phyloP scores from a whole-genome alignment of 2,113 vertebrate species.

The Thomomys bottae region DNA sequence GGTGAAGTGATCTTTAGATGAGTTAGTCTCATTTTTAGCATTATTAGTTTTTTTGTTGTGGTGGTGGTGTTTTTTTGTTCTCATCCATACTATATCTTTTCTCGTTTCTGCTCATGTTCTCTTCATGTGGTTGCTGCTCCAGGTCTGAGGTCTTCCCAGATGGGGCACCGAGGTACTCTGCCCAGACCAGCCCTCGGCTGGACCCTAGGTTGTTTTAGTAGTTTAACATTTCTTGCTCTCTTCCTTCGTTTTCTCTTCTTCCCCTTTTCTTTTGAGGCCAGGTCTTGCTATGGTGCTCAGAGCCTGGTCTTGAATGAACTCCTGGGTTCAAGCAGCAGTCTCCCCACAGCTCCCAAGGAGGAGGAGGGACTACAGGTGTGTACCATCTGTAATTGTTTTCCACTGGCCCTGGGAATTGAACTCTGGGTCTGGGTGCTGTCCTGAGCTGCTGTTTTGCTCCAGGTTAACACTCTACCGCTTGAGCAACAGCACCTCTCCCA shows the following conservation, averaged over 20 bases:
- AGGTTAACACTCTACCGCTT: no score
- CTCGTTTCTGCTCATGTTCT: background rate
- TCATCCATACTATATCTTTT: background rate
- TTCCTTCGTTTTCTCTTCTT: no score
- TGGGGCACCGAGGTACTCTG: no score
- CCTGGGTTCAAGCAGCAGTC: no score
- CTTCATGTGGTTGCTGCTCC: accelerated
- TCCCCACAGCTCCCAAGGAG: background rate
- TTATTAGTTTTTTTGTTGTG: background rate
- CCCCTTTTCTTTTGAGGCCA: background rate
- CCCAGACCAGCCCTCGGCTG: background rate
- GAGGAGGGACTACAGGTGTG: no score
- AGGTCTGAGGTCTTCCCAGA: accelerated
- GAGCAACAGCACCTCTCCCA: no score
- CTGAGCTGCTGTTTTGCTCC: no score
- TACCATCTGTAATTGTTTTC: no score
- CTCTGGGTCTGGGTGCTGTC: no score
- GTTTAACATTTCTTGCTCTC: background rate
- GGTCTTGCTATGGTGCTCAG: background rate
- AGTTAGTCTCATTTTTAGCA: background rate
- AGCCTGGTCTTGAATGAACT: no score
- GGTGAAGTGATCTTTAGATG: accelerated
- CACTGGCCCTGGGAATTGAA: no score
- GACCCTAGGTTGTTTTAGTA: background rate
- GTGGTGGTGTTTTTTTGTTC: background rate